phyloP scores from a whole-genome alignment of 2,888 invertebrate species.

The Elaeidobius kamerunicus region DNA sequence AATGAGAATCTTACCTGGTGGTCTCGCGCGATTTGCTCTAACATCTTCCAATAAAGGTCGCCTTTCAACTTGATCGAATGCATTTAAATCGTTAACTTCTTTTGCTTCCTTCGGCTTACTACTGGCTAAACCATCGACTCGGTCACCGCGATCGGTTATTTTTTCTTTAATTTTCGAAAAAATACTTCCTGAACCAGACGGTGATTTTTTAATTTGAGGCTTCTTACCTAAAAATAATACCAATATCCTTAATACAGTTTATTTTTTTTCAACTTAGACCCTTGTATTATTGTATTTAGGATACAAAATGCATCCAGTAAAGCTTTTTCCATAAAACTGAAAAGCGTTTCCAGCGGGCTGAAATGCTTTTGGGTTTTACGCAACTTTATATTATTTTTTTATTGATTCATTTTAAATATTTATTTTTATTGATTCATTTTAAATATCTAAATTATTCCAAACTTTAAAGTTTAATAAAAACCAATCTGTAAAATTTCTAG shows the following conservation, averaged over 20 bases:
- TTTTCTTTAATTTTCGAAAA: constrained; percentile 38
- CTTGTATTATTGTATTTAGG: too few species aligned
- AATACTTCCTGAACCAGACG: constrained; percentile 50
- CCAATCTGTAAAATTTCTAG: too few species aligned
- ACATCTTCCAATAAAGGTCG: constrained; percentile 62
- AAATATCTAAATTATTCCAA: too few species aligned
- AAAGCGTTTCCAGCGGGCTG: too few species aligned
- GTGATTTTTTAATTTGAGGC: constrained; percentile 67
- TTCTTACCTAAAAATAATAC: constrained; percentile 54
- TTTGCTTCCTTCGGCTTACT: constrained; percentile 47
- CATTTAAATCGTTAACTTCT: constrained; percentile 44
- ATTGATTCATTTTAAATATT: too few species aligned
- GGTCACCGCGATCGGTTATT: constrained; percentile 50
- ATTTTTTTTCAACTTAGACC: too few species aligned
- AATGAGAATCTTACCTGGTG: constrained; percentile 50
- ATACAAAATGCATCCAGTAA: too few species aligned
- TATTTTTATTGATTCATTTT: too few species aligned
- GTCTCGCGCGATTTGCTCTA: constrained; percentile 63
- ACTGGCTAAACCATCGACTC: constrained; percentile 51
- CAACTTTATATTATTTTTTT: too few species aligned
- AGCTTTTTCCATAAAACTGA: too few species aligned
- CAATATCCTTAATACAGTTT: background rate
- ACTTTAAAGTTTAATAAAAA: too few species aligned
- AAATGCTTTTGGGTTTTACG: too few species aligned
- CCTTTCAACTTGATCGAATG: constrained; percentile 67